Conservation (phyloP, 2,113 vertebrate genomes). For the Amphilophus citrinellus region DNA sequence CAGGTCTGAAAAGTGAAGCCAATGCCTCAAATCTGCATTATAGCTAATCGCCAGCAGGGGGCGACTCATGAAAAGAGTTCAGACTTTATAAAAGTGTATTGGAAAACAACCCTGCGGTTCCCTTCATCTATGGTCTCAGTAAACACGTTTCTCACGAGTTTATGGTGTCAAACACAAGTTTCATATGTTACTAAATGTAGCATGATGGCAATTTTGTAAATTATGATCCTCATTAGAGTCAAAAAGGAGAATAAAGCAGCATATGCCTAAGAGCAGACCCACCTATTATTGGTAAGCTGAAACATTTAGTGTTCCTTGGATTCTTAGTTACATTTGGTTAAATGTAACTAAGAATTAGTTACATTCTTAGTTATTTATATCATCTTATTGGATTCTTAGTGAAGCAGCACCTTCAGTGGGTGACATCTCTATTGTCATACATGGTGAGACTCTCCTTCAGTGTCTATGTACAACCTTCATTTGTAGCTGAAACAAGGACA, state of each 20-base stretch:
- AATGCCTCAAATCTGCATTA: background rate
- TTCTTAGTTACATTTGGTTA: background rate
- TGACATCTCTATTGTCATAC: too few relatives aligned
- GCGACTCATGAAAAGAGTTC: background rate
- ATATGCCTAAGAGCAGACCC: accelerated
- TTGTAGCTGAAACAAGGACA: background rate
- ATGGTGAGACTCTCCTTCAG: background rate
- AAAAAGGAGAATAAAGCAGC: background rate
- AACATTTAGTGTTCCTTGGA: background rate
- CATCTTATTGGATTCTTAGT: too few relatives aligned
- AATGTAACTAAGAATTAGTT: too few relatives aligned
- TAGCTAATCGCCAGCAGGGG: background rate
- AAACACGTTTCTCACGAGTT: background rate
- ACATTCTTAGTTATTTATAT: too few relatives aligned
- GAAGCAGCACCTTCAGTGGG: background rate
- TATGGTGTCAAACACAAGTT: background rate
- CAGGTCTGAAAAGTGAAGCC: background rate
- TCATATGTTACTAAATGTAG: background rate
- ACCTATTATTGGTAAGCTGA: background rate
- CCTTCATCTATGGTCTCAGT: background rate
- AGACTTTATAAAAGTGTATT: background rate
- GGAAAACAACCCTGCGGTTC: background rate
- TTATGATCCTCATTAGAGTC: background rate
- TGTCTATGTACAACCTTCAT: background rate
- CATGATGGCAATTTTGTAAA: background rate